Percentiles rank a stretch among this genome's conserved stretches.
phyloP scores from a whole-genome alignment of 2,888 invertebrate species.

The Pteria penguin region DNA sequence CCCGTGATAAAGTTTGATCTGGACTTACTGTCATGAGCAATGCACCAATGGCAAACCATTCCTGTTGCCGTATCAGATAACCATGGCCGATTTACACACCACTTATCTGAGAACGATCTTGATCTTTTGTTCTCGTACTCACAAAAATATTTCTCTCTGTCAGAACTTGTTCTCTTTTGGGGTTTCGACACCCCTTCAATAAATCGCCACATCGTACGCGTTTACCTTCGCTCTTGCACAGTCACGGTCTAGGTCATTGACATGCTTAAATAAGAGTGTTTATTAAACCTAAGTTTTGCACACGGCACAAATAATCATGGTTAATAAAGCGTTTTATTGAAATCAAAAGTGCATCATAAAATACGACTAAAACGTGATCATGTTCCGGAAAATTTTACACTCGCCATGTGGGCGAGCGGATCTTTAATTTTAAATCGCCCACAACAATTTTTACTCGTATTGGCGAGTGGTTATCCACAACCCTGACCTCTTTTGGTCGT shows the following conservation, averaged over 20 bases:
- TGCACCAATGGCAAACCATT: background rate
- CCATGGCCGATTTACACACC: background rate
- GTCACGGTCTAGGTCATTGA: background rate
- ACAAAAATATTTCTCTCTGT: too few species aligned
- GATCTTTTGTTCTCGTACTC: background rate
- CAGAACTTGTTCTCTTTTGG: too few species aligned
- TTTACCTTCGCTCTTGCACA: background rate
- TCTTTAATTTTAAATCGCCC: background rate
- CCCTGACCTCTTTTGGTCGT: conserved; percentile 2
- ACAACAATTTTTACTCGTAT: background rate
- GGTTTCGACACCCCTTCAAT: background rate
- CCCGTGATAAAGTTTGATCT: conserved; percentile 4
- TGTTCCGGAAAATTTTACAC: too few species aligned
- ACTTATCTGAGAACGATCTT: background rate
- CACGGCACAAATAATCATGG: conserved; percentile 1
- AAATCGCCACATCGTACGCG: conserved; percentile 14
- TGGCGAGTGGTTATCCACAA: conserved; percentile 5
- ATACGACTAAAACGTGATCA: too few species aligned
- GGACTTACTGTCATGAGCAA: background rate
- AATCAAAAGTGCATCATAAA: too few species aligned
- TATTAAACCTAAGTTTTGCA: background rate
- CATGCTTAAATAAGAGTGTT: too few species aligned
- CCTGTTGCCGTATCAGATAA: too few species aligned
- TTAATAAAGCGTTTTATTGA: background rate
- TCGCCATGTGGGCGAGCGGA: background rate